Evolutionary conservation across 1,140 invertebrate genomes (phyloP).

Genomic region (Homarus americanus): DNA sequence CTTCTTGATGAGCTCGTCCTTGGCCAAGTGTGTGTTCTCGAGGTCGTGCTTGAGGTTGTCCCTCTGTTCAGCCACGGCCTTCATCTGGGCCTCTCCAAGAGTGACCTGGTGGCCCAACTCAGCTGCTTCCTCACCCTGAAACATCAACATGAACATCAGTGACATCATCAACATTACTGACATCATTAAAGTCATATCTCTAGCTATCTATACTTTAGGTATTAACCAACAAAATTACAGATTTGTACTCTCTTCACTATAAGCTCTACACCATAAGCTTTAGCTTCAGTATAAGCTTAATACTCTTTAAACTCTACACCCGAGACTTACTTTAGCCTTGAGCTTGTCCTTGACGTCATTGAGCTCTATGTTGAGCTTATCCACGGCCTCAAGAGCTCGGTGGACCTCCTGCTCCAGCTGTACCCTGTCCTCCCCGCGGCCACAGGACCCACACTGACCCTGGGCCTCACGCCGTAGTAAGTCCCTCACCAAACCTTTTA

Average conservation of each 20-base stretch:
- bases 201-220: no score
- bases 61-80: slow-evolving; percentile 88
- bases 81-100: slow-evolving; percentile 89
- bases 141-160: neutral
- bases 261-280: no score
- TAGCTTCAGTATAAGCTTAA: no score
- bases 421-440: slow-evolving; percentile 81
- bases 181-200: no score
- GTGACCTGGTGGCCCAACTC: slow-evolving; percentile 77
- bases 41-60: slow-evolving; percentile 84
- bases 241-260: no score
- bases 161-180: no score
- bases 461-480: slow-evolving; percentile 78
- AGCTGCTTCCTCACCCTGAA: slow-evolving; percentile 69
- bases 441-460: slow-evolving; percentile 84
- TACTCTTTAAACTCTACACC: no score
- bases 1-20: slow-evolving; percentile 87
- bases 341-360: slow-evolving; percentile 77
- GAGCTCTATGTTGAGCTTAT: slow-evolving; percentile 85
- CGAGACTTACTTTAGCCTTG: slow-evolving; percentile 65
- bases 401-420: slow-evolving; percentile 81
- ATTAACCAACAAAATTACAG: no score
- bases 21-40: slow-evolving; percentile 80
- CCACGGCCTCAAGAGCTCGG: slow-evolving; percentile 81
- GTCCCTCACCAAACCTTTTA: slow-evolving; percentile 77